Conservation (phyloP, 2,888 invertebrate genomes). For the Apodemia zela region DNA sequence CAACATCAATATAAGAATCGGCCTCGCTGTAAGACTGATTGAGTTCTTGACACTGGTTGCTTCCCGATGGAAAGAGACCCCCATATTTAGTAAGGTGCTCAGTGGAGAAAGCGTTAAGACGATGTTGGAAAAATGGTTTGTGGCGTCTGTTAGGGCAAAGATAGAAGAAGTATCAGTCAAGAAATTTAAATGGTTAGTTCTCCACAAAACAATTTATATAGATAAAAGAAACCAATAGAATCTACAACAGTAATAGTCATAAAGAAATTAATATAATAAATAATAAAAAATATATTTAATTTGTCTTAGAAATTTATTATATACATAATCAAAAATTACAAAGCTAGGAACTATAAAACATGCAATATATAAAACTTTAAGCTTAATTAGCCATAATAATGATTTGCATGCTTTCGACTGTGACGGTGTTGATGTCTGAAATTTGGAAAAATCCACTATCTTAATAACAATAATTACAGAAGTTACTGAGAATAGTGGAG, state of each 20-base stretch:
- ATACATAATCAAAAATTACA: background rate
- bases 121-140: constrained; percentile 78
- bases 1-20: constrained; percentile 71
- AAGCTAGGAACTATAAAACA: constrained; percentile 3
- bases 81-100: constrained; percentile 75
- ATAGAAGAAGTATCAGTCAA: constrained; percentile 53
- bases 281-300: background rate
- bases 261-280: constrained; percentile 1
- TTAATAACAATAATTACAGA: constrained; percentile 7
- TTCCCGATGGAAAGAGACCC: constrained; percentile 71
- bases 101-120: constrained; percentile 75
- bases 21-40: constrained; percentile 74
- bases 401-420: constrained; percentile 65
- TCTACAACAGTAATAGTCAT: constrained; percentile 11
- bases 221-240: constrained; percentile 12
- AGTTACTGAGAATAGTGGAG: constrained; percentile 9
- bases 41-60: constrained; percentile 70
- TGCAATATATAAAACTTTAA: constrained; percentile 8
- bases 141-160: constrained; percentile 73
- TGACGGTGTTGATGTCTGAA: constrained; percentile 67
- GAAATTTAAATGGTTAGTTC: constrained; percentile 26
- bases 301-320: constrained; percentile 11
- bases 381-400: constrained; percentile 53
- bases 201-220: constrained; percentile 22
- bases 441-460: constrained; percentile 39